Percentiles rank a stretch among this genome's conserved stretches.
phyloP scores from a whole-genome alignment of 2,888 invertebrate genomes.

The Panzeria rudis region DNA sequence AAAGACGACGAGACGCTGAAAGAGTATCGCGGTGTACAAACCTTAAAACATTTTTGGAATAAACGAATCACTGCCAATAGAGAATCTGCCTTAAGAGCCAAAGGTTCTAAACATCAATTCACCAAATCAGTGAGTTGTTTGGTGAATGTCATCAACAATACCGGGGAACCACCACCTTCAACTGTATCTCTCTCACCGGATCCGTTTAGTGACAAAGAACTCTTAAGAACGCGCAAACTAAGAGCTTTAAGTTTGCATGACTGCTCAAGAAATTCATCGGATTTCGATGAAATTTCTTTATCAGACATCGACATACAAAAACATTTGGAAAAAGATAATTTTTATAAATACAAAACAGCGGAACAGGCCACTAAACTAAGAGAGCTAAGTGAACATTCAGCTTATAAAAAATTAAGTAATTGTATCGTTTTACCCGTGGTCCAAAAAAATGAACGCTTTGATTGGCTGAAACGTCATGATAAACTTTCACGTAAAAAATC shows the following conservation, averaged over 20 bases:
- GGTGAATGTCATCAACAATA: conserved; percentile 76
- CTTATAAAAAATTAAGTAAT: conserved; percentile 73
- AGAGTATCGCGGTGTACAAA: conserved; percentile 82
- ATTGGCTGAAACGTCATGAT: conserved; percentile 80
- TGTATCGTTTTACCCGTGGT: conserved; percentile 74
- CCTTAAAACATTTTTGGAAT: conserved; percentile 82
- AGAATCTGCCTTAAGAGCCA: conserved; percentile 72
- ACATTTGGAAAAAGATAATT: conserved; percentile 81
- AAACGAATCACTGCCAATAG: conserved; percentile 79
- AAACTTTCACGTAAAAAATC: conserved; percentile 71
- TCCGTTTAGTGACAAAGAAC: conserved; percentile 10
- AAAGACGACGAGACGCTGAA: conserved; percentile 74
- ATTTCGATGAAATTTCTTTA: conserved; percentile 47
- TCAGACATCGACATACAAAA: conserved; percentile 63
- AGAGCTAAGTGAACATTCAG: conserved; percentile 75
- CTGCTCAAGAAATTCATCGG: conserved; percentile 74
- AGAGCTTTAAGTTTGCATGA: conserved; percentile 81
- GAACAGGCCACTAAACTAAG: conserved; percentile 76
- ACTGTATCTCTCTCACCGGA: not conserved
- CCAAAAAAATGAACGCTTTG: conserved; percentile 77
- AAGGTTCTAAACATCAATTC: conserved; percentile 72
- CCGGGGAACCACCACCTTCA: conserved; percentile 71
- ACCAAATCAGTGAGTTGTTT: conserved; percentile 80
- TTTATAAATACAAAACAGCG: conserved; percentile 83
- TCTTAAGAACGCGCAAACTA: conserved; percentile 74